Evolutionary conservation across 2,113 vertebrate genomes (phyloP), one percentile per base, ranked within the genome.

Genomic region (Herpetotheres cachinnans): DNA sequence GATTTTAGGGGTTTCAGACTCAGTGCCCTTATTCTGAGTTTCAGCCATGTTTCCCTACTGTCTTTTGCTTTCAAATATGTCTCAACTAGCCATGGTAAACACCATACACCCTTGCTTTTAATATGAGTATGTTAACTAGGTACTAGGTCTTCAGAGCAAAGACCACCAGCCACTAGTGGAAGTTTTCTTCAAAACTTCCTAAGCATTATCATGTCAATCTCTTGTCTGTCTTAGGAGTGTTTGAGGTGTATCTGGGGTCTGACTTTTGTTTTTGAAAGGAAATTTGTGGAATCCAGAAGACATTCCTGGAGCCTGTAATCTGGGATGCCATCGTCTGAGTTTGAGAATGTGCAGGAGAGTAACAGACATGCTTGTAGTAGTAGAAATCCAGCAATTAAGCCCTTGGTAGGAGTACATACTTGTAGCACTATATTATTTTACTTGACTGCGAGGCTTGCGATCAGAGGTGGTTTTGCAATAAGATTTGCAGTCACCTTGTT

Each of bases 221-320:
- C 44, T 6, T 36, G 21, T 25, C 65, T 82, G 22, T 26, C 25
- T 72, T 36, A 2, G 0, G 38, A 67, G 44, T 22, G 34, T 56
- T 63, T 90, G 89, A 85, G 83, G 76, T 54, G 52, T 19, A 27
- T 42, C 82, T 79, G 50, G 36, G 46, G 22, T 38, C 52, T 79
- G 66, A 63, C 26, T 63, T 79, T 59, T 66, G 22, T 36, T 90
- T 66, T 52, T 54, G 25, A 67, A 84, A 91, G 89, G 89, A 94
- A 80, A 80, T 54, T 19, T 86, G 80, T 74, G 83, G 78, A 90
- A 87, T 69, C 54, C 78, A 72, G 91, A 16, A 87, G 82, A 62
- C 27, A 13, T 89, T 95, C 76, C 71, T 67, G 83, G 56, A 83
- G 77, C 67, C 61, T 58, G 63, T 72, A 56, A 66, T 66, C 66